These are phyloP conservation scores for Coranthus polyacanthus DNA, from an alignment of 2,797 vertebrate species.

Conservation along the genomic window DNA sequence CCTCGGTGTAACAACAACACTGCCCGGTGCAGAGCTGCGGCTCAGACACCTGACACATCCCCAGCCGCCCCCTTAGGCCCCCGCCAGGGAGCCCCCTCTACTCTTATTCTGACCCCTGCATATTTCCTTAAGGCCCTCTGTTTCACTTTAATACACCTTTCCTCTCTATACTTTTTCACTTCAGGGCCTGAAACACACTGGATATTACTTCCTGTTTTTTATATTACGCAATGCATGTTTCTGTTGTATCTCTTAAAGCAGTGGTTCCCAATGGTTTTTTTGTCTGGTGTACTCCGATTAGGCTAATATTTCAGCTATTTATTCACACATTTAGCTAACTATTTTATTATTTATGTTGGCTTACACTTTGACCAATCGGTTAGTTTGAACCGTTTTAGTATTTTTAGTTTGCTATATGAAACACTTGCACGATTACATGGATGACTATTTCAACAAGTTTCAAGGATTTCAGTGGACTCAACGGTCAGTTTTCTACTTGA, in stretches of 20 bases:
- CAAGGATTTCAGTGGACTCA: too few species aligned
- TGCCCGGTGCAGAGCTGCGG: conserved; percentile 72
- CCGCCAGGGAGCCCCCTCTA: conserved; percentile 60
- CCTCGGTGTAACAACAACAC: conserved; percentile 97
- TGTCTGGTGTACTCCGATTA: too few species aligned
- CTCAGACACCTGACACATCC: conserved; percentile 83
- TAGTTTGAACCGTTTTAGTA: too few species aligned
- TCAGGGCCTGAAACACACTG: conserved; percentile 47
- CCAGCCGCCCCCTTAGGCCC: conserved; percentile 60
- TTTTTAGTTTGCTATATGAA: too few species aligned
- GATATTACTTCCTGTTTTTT: conserved; percentile 34
- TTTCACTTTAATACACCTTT: conserved; percentile 65
- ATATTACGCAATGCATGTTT: conserved; percentile 53
- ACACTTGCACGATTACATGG: too few species aligned
- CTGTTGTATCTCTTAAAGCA: conserved; percentile 26
- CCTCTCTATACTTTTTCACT: conserved; percentile 50
- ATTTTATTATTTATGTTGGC: too few species aligned
- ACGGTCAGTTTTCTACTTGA: too few species aligned
- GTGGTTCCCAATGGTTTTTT: too few species aligned
- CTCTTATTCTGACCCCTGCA: conserved; percentile 69
- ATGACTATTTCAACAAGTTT: too few species aligned
- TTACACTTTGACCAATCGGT: too few species aligned
- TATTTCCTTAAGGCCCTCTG: conserved; percentile 64
- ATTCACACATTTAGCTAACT: too few species aligned
- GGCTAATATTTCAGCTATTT: too few species aligned